Evolutionary conservation across 2,113 vertebrate species (phyloP).

Genomic region (Chiloscyllium plagiosum): DNA sequence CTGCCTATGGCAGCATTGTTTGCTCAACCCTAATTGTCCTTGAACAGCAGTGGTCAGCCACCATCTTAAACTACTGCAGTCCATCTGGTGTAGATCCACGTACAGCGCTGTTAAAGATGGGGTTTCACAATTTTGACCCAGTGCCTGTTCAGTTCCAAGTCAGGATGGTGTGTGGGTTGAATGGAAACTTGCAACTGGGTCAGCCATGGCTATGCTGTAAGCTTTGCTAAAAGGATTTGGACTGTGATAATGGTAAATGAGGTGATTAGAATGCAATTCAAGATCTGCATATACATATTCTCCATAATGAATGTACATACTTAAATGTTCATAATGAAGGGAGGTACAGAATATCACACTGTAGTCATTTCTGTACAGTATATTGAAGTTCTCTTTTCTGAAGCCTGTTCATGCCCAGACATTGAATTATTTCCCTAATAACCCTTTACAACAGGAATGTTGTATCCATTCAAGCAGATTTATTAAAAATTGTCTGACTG

Average conservation of each 20-base stretch:
- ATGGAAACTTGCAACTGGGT: neutral
- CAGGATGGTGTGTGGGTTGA: neutral
- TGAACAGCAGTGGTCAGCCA: neutral
- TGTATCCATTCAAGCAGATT: neutral
- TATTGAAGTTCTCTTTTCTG: neutral
- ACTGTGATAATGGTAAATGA: neutral
- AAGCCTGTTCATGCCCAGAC: neutral
- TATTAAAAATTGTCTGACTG: neutral
- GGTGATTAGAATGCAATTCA: slow-evolving; percentile 1
- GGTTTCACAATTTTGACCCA: neutral
- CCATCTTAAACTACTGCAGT: neutral
- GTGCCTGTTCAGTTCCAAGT: neutral
- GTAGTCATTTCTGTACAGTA: neutral
- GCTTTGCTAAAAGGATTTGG: neutral
- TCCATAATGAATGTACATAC: neutral
- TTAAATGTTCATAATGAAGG: neutral
- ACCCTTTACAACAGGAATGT: neutral
- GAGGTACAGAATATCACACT: neutral
- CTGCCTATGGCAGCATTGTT: neutral
- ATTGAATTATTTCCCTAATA: neutral
- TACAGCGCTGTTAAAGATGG: neutral
- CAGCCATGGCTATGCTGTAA: neutral
- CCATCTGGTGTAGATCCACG: neutral
- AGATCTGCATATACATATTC: neutral
- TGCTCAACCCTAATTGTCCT: neutral